Evolutionary conservation across 2,797 vertebrate genomes (phyloP).

Genomic region (Falco berigora): DNA sequence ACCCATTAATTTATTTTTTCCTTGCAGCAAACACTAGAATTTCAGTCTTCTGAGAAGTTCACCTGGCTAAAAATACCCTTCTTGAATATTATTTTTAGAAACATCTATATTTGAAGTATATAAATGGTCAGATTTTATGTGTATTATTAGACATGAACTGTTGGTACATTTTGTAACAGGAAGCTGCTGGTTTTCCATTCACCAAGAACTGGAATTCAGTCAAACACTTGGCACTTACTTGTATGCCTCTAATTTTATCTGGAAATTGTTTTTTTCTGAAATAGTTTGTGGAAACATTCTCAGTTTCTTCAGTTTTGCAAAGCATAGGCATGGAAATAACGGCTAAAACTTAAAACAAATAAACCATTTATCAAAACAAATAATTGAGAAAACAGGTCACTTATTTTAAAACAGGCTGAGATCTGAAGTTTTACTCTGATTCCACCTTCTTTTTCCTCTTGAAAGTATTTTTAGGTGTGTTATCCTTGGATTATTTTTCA

Average conservation of each 20-base stretch:
- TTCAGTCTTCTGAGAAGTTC: constrained; percentile 48
- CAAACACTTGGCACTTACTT: constrained; percentile 71
- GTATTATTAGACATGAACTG: constrained; percentile 69
- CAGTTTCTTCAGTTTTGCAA: constrained; percentile 27
- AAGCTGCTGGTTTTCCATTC: constrained; percentile 77
- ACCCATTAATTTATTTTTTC: background rate
- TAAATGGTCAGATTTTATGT: constrained; percentile 57
- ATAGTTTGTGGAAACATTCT: constrained; percentile 56
- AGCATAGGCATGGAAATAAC: constrained; percentile 31
- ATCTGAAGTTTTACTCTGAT: background rate
- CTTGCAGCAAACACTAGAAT: background rate
- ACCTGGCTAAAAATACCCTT: constrained; percentile 71
- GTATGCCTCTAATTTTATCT: constrained; percentile 63
- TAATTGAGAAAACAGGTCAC: background rate
- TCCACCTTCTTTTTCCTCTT: constrained; percentile 43
- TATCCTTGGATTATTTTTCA: constrained; percentile 67
- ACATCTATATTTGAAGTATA: constrained; percentile 54
- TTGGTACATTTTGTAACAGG: constrained; percentile 80
- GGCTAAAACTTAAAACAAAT: constrained; percentile 24
- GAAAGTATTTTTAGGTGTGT: constrained; percentile 56
- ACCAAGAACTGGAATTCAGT: constrained; percentile 71
- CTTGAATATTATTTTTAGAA: constrained; percentile 65
- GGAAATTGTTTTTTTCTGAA: constrained; percentile 52
- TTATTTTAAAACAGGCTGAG: constrained; percentile 22
- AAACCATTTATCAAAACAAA: constrained; percentile 11